A percentile compares a stretch with the other conserved stretches of the same genome.
These are phyloP conservation scores for Polydrusus cervinus DNA, from an alignment of 2,888 invertebrate species.

Conservation along the genomic window DNA sequence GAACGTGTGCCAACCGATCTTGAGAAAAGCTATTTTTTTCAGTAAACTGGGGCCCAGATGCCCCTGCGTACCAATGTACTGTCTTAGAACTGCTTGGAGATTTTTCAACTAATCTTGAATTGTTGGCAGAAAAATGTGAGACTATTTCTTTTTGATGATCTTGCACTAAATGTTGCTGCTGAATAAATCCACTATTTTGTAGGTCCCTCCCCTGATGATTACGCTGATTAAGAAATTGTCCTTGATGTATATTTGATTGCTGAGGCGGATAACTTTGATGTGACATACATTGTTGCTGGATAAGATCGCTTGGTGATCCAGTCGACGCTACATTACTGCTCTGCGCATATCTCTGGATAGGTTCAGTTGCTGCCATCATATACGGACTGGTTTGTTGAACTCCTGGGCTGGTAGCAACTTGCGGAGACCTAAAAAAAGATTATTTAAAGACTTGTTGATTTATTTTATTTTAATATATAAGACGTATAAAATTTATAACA, in stretches of 20 bases:
- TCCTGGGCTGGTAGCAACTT: conserved; percentile 6
- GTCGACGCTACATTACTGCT: neutral
- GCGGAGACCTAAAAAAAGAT: conserved; percentile 1
- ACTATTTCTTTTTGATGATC: no score
- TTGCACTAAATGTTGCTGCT: neutral
- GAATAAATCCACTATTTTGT: neutral
- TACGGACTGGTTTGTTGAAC: neutral
- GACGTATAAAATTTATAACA: no score
- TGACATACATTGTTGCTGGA: neutral
- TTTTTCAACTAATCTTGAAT: no score
- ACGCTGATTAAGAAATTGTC: neutral
- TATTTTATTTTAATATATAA: no score
- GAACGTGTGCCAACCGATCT: no score
- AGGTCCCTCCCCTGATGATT: neutral
- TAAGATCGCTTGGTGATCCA: neutral
- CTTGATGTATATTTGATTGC: neutral
- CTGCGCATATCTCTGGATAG: neutral
- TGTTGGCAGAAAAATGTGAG: no score
- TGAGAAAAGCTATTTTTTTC: no score
- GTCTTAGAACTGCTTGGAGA: no score
- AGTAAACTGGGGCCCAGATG: no score
- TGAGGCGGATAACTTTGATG: neutral
- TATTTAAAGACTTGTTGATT: no score
- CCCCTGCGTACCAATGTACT: no score
- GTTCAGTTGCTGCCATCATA: conserved; percentile 3